Conservation (phyloP, 2,797 vertebrate genomes). For the Diplodus sargus region DNA sequence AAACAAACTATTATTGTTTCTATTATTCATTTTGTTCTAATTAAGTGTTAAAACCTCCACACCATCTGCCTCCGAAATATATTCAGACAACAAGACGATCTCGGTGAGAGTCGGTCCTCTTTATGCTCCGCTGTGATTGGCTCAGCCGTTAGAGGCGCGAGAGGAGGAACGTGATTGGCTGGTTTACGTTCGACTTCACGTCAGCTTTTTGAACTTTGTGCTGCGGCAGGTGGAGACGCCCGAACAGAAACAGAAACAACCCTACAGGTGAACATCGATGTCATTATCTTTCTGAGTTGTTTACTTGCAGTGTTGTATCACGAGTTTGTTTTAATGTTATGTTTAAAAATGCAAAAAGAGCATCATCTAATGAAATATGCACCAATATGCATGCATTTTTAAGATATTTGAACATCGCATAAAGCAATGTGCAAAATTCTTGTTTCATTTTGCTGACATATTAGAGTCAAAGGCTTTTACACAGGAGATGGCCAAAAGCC, state of each 20-base stretch:
- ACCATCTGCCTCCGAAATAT: neutral
- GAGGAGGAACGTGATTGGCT: neutral
- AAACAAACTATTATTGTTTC: constrained; percentile 3
- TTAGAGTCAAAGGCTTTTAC: too few relatives aligned
- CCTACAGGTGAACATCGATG: too few relatives aligned
- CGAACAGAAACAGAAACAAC: neutral
- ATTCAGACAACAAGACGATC: neutral
- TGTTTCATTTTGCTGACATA: too few relatives aligned
- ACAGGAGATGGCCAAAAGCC: too few relatives aligned
- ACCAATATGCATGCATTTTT: too few relatives aligned
- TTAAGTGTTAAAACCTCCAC: neutral
- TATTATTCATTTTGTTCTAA: neutral
- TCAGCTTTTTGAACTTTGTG: neutral
- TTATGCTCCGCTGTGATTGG: neutral
- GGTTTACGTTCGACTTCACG: neutral
- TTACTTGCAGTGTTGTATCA: too few relatives aligned
- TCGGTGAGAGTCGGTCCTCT: neutral
- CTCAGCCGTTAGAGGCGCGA: neutral
- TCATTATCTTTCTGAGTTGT: too few relatives aligned
- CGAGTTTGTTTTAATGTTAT: too few relatives aligned
- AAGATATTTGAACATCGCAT: too few relatives aligned
- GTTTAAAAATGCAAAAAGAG: too few relatives aligned
- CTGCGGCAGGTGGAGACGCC: neutral
- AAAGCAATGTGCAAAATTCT: too few relatives aligned
- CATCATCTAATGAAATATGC: too few relatives aligned